phyloP scores from a whole-genome alignment of 1,140 invertebrate genomes.

The Euura lappo region DNA sequence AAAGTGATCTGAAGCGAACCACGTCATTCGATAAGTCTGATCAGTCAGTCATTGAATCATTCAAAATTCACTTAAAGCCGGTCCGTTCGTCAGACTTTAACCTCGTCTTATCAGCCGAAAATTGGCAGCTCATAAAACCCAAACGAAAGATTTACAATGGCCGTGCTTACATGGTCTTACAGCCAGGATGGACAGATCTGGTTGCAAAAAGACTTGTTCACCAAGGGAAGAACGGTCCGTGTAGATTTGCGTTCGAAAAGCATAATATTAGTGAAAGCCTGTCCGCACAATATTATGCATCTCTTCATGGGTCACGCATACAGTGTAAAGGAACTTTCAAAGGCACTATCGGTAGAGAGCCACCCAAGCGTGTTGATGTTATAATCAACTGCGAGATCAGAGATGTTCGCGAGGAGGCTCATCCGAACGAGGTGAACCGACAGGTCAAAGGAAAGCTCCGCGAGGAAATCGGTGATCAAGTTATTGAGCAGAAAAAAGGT shows the following conservation, averaged over 20 bases:
- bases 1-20: too few relatives aligned
- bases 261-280: too few relatives aligned
- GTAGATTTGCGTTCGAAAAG: too few relatives aligned
- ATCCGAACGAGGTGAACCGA: not conserved
- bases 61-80: too few relatives aligned
- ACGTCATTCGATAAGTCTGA: too few relatives aligned
- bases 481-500: not conserved
- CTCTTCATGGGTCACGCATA: not conserved
- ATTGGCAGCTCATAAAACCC: constrained; percentile 13
- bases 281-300: too few relatives aligned
- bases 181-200: constrained; percentile 17
- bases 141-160: constrained; percentile 15
- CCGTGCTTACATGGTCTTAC: constrained; percentile 15
- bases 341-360: too few relatives aligned
- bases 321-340: not conserved
- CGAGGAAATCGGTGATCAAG: not conserved
- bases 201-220: constrained; percentile 6
- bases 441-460: not conserved
- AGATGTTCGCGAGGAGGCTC: too few relatives aligned
- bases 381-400: too few relatives aligned
- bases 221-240: too few relatives aligned
- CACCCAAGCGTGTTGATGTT: too few relatives aligned
- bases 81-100: not conserved
- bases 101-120: constrained; percentile 18
- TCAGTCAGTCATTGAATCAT: too few relatives aligned